Evolutionary conservation across 2,113 vertebrate genomes (phyloP), one percentile per base, ranked within the genome.

Genomic region (Clarias batrachus): DNA sequence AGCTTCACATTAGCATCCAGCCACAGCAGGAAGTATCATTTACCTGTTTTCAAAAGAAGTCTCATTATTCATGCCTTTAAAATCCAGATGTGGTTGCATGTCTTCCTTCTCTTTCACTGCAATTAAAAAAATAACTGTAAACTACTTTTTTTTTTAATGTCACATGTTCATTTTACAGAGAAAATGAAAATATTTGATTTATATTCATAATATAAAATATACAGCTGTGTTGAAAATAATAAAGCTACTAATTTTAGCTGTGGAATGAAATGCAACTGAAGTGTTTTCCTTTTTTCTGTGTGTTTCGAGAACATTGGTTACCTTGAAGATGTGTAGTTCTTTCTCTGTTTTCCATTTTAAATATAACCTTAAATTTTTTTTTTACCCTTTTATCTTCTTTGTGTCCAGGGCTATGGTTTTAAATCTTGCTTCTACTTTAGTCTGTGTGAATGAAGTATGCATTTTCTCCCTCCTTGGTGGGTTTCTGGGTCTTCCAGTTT

Each of bases 21-120:
- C 14, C n/a, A 79, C 1, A 78, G 13, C 76, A 79, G 9, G 27
- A 2, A 3, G 27, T 33, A 21, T 59, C 17, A 95, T 93, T 96
- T 95, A 98, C 98, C 98, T 98, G 95, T 96, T 97, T 95, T 98
- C 96, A 89, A 95, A 96, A 91, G 97, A 96, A 81, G 95, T 96
- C 92, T 97, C 97, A 91, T 97, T 96, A 93, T 96, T 96, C 91
- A 94, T 94, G 89, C 91, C 94, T 82, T 95, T 96, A 87, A 96
- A 94, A 95, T 97, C 97, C 0, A 93, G 91, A 87, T 98, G 96
- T 89, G 95, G 94, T 87, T 96, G 95, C 68, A 96, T 93, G 88
- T 97, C 96, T 92, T 99, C 97, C 87, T 97, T 98, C 92, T 96
- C 97, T 93, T 99, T 99, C 90, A 98, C 98, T 99, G 93, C 84